These are phyloP conservation scores for Yoshiicerus persimilis DNA, from an alignment of 1,140 invertebrate genomes.

Conservation along the genomic window DNA sequence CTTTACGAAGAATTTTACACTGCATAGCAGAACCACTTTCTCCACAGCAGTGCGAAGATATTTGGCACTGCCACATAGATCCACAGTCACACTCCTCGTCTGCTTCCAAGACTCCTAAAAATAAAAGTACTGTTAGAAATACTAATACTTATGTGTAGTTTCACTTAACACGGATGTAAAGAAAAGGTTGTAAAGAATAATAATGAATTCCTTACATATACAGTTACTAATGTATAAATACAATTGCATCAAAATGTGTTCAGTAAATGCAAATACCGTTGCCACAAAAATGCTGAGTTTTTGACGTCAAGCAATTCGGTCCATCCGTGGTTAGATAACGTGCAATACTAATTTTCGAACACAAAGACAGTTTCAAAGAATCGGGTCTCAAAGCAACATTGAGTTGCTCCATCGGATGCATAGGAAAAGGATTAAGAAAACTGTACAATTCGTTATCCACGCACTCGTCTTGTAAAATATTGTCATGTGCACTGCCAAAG, in stretches of 20 bases:
- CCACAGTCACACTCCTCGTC: slow-evolving; percentile 20
- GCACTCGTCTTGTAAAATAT: background rate
- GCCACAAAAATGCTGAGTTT: slow-evolving; percentile 1
- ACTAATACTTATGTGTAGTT: too few species aligned
- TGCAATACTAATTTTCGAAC: slow-evolving; percentile 14
- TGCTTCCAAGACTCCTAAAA: background rate
- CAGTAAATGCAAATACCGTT: too few species aligned
- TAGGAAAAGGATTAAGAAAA: slow-evolving; percentile 9
- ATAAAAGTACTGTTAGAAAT: too few species aligned
- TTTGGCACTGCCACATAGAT: slow-evolving; percentile 15
- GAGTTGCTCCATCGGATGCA: background rate
- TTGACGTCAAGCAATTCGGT: background rate
- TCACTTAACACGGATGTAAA: too few species aligned
- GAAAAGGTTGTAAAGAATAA: too few species aligned
- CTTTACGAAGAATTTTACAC: background rate
- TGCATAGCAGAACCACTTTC: background rate
- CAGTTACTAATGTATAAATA: too few species aligned
- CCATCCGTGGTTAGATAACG: slow-evolving; percentile 6
- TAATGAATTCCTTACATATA: too few species aligned
- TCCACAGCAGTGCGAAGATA: background rate
- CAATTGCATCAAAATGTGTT: too few species aligned
- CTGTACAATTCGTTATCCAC: background rate
- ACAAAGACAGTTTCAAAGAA: background rate
- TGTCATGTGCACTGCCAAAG: background rate
- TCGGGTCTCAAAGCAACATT: slow-evolving; percentile 21